Evolutionary conservation across 2,113 vertebrate species (phyloP).

Genomic region (Chloropsis hardwickii): DNA sequence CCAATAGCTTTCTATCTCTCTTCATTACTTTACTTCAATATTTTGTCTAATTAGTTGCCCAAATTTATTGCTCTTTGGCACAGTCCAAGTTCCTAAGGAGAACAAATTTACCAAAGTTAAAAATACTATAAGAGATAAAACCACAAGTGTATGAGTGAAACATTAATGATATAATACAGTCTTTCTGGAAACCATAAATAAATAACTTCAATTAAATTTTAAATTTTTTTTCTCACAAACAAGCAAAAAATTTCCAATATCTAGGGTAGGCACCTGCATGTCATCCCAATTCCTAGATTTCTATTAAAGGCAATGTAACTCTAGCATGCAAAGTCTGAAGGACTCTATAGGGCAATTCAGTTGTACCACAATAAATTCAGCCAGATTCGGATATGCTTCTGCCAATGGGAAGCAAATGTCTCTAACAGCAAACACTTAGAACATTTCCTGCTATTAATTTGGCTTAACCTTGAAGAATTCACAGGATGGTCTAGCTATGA

Average conservation of each 20-base stretch:
- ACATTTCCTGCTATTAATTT: not conserved
- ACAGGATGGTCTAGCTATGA: not conserved
- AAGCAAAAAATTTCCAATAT: not conserved
- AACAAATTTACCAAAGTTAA: not conserved
- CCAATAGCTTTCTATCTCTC: not conserved
- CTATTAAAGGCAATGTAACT: not conserved
- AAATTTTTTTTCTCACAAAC: not conserved
- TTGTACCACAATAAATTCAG: not conserved
- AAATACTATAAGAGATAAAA: not conserved
- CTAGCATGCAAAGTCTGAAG: not conserved
- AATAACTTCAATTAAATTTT: not conserved
- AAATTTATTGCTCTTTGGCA: not conserved
- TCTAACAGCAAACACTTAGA: not conserved
- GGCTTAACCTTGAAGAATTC: not conserved
- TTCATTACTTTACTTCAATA: not conserved
- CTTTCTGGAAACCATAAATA: not conserved
- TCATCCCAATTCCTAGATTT: not conserved
- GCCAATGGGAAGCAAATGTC: not conserved
- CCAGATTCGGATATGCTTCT: not conserved
- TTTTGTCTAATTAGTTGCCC: not conserved
- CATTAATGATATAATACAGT: not conserved
- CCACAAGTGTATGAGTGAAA: not conserved
- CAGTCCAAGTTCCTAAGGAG: not conserved
- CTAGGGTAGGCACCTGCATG: not conserved
- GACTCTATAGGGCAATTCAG: not conserved